A percentile compares a stretch with the other conserved stretches of the same genome.
Conservation (phyloP, 2,797 vertebrate species). For the Ctenopoma kingsleyae region DNA sequence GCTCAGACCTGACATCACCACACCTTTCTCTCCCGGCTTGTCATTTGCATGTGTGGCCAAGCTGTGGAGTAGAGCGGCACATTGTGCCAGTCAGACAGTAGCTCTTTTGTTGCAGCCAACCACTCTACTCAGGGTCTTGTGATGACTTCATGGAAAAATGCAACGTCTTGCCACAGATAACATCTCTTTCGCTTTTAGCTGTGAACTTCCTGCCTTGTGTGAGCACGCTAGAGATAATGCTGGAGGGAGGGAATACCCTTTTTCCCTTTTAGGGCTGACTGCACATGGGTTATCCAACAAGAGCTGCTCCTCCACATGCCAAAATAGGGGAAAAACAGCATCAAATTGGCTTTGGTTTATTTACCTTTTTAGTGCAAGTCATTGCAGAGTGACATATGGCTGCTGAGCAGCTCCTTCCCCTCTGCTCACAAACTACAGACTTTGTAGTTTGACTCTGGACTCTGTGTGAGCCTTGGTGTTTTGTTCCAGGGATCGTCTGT, state of each 20-base stretch:
- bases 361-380: slow-evolving; percentile 19
- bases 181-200: slow-evolving; percentile 81
- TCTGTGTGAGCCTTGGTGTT: slow-evolving; percentile 52
- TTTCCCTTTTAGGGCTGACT: slow-evolving; percentile 45
- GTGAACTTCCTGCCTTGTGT: slow-evolving; percentile 85
- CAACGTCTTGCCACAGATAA: slow-evolving; percentile 83
- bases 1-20: slow-evolving; percentile 39
- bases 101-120: slow-evolving; percentile 79
- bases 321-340: not conserved
- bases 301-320: not conserved
- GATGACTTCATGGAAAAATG: slow-evolving; percentile 89
- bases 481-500: slow-evolving; percentile 50
- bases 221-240: slow-evolving; percentile 59
- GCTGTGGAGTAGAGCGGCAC: slow-evolving; percentile 62
- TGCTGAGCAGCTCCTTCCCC: slow-evolving; percentile 44
- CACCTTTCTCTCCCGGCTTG: slow-evolving; percentile 61
- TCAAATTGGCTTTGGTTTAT: slow-evolving; percentile 12
- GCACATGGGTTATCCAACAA: slow-evolving; percentile 1
- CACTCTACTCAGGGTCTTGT: slow-evolving; percentile 63
- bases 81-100: slow-evolving; percentile 75
- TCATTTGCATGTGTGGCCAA: slow-evolving; percentile 81
- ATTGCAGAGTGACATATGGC: slow-evolving; percentile 31
- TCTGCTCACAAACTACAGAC: slow-evolving; percentile 46
- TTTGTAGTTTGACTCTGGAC: slow-evolving; percentile 53
- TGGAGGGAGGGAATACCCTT: slow-evolving; percentile 79